Evolutionary conservation across 2,888 invertebrate species (phyloP), one percentile per base, ranked within the genome.

Genomic region (Abrostola tripartita): DNA sequence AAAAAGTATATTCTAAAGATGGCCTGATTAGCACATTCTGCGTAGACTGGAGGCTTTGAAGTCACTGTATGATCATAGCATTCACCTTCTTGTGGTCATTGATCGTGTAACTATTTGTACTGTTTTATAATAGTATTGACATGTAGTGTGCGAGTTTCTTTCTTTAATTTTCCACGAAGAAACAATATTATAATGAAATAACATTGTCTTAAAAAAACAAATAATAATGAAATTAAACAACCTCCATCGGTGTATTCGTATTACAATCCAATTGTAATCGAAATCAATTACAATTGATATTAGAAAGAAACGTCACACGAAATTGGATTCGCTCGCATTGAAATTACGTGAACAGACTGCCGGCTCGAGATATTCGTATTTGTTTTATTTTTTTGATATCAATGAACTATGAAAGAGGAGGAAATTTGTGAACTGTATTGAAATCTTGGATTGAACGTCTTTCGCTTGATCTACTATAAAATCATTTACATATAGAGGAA

Each of bases 241-340:
- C 24, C 4, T 24, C n/a, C 37, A 38, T 35, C 9, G 50, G 37
- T 41, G 52, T 41, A 47, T n/a, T 36, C 37, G 5, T 24, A 52
- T 37, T 47, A 49, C 14, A 38, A 24, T 5, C 36, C 44, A 35
- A 42, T 50, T 37, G 44, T 37, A 53, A 60, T 49, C 10, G 36
- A 65, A 56, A 59, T 53, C 42, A 42, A 47, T 53, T 58, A 40
- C 52, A 58, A 68, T 74, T 37, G 55, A 56, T 52, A 63, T 69
- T 69, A 35, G 38, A 55, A 52, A 54, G 14, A 56, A 50, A 42
- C 42, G 38, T 53, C 47, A 59, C 62, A 63, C 52, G 54, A 66
- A 72, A 76, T 71, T 60, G 52, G 6, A 58, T 63, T 65, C 53
- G 5, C 44, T 56, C 56, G n/a, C 36, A 41, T 24, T 58, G 9